Evolutionary conservation across 92 coral and sea anemone species (phyloP).

Genomic region (Paramuricea clavata): DNA sequence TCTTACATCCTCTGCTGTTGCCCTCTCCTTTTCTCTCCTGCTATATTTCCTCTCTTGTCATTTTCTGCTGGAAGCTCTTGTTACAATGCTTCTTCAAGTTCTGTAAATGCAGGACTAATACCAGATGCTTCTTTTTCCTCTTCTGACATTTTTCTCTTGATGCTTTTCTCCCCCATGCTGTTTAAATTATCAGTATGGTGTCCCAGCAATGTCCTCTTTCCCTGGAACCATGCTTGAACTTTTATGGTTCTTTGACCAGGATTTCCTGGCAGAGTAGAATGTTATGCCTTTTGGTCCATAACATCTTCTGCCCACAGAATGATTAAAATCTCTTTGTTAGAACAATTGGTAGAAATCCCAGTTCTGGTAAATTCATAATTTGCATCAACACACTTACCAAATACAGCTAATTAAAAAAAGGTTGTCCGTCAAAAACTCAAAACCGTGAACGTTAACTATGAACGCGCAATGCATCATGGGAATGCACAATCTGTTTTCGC

Average conservation of each 20-base stretch:
- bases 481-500: no score
- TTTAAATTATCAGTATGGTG: not conserved
- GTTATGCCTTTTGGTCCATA: slow-evolving; percentile 1
- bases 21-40: slow-evolving; percentile 29
- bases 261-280: not conserved
- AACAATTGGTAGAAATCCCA: no score
- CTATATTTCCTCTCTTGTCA: not conserved
- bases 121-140: slow-evolving; percentile 16
- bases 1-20: slow-evolving; percentile 16
- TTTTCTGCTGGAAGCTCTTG: not conserved
- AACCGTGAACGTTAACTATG: no score
- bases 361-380: no score
- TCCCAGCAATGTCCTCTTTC: slow-evolving; percentile 41
- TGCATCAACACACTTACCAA: no score
- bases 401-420: no score
- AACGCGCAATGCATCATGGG: no score
- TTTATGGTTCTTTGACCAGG: slow-evolving; percentile 6
- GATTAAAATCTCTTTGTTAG: not conserved
- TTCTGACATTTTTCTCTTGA: slow-evolving; percentile 4
- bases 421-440: no score
- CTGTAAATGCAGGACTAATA: slow-evolving; percentile 32
- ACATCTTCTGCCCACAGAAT: not conserved
- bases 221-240: slow-evolving; percentile 30
- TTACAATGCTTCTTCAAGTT: slow-evolving; percentile 1
- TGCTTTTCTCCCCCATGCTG: slow-evolving; percentile 14